A percentile compares a stretch with the other conserved stretches of the same genome.
These are phyloP conservation scores for Lagodon rhomboides DNA, from an alignment of 2,797 vertebrate species.

Conservation along the genomic window DNA sequence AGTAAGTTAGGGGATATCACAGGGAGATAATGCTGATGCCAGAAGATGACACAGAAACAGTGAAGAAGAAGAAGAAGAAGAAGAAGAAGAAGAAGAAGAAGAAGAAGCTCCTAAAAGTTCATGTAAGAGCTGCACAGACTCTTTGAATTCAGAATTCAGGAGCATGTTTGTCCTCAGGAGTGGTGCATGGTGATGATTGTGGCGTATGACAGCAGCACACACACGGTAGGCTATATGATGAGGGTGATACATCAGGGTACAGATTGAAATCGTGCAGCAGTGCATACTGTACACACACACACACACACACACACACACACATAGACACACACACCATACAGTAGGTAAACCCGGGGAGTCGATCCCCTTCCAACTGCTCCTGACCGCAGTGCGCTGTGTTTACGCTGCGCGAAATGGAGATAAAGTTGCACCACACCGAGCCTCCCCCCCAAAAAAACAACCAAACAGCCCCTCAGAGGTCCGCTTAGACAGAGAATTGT, in stretches of 20 bases:
- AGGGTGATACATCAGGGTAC: neutral
- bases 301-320: slow-evolving; percentile 23
- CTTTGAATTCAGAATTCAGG: neutral
- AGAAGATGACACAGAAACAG: neutral
- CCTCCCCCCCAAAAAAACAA: slow-evolving; percentile 22
- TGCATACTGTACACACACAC: slow-evolving; percentile 1
- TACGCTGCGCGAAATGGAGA: slow-evolving; percentile 64
- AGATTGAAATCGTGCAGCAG: slow-evolving; percentile 4
- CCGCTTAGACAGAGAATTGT: neutral
- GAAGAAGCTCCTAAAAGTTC: slow-evolving; percentile 31
- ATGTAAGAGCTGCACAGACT: neutral
- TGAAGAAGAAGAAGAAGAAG: neutral
- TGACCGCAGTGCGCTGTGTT: slow-evolving; percentile 84
- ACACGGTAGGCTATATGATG: too few relatives aligned
- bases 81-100: too few relatives aligned
- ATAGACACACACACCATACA: slow-evolving; percentile 29
- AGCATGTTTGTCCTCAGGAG: neutral
- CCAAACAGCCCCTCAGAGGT: neutral
- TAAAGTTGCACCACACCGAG: slow-evolving; percentile 76
- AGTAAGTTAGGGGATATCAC: neutral
- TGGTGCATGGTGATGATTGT: neutral
- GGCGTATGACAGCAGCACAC: neutral
- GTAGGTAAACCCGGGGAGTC: slow-evolving; percentile 29
- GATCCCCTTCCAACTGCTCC: slow-evolving; percentile 68
- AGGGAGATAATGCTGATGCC: neutral